Conservation (phyloP, 2,888 invertebrate genomes). For the Nemotelus pantherinus region DNA sequence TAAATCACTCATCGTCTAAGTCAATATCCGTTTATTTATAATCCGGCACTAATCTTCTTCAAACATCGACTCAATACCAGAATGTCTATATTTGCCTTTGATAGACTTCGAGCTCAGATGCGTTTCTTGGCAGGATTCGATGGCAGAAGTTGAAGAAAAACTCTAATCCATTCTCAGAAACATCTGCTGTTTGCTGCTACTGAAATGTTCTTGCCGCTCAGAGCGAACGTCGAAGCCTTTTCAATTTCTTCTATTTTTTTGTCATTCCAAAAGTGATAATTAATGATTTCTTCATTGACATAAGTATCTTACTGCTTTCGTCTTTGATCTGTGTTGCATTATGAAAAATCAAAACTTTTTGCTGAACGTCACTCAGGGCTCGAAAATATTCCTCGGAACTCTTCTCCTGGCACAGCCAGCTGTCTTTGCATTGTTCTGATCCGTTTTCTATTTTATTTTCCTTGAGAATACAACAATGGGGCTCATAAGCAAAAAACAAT, state of each 20-base stretch:
- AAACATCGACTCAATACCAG: conserved; percentile 39
- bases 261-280: conserved; percentile 18
- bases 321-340: not conserved
- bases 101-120: conserved; percentile 23
- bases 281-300: conserved; percentile 37
- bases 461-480: conserved; percentile 17
- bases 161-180: conserved; percentile 20
- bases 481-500: conserved; percentile 15
- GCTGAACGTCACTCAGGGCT: not conserved
- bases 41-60: conserved; percentile 45
- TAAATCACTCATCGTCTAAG: conserved; percentile 48
- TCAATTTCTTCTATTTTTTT: not conserved
- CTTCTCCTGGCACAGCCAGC: conserved; percentile 21
- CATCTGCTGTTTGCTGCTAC: conserved; percentile 29
- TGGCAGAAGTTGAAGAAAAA: conserved; percentile 27
- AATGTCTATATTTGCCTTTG: conserved; percentile 39
- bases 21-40: conserved; percentile 43
- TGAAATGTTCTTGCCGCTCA: not conserved
- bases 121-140: not conserved
- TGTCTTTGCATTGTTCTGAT: conserved; percentile 18
- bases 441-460: not conserved
- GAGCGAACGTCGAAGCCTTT: not conserved
- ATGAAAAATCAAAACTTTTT: conserved; percentile 37
- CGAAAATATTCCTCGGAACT: not conserved
- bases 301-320: not conserved